These are phyloP conservation scores for Erythrocercus mccallii DNA, from an alignment of 2,113 vertebrate genomes.

Conservation along the genomic window DNA sequence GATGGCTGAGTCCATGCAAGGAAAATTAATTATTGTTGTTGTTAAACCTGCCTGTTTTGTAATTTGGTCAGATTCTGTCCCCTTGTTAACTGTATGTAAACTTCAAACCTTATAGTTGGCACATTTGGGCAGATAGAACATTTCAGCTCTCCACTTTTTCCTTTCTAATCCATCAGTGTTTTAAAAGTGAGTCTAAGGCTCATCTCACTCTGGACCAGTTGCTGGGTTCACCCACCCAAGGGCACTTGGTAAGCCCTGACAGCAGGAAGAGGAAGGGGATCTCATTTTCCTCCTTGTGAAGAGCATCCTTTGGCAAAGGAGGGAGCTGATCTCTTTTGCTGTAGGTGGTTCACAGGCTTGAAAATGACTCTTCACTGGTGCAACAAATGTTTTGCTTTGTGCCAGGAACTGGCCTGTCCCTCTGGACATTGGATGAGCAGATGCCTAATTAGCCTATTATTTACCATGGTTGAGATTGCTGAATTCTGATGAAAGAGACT, in stretches of 20 bases:
- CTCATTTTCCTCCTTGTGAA: fast-evolving
- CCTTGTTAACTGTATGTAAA: neutral
- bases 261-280: neutral
- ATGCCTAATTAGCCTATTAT: constrained; percentile 76
- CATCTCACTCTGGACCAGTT: neutral
- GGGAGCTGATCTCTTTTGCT: neutral
- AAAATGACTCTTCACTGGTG: constrained; percentile 53
- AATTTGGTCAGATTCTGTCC: neutral
- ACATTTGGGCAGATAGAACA: neutral
- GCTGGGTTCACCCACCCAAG: neutral
- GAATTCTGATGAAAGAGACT: constrained; percentile 71
- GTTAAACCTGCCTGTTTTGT: neutral
- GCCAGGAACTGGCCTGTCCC: constrained; percentile 66
- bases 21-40: neutral
- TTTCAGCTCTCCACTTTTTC: neutral
- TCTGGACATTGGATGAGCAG: constrained; percentile 67
- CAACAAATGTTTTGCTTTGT: constrained; percentile 59
- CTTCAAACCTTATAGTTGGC: neutral
- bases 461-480: constrained; percentile 60
- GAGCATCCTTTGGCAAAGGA: neutral
- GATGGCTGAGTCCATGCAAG: neutral
- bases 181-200: neutral
- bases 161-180: neutral
- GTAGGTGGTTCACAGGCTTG: neutral
- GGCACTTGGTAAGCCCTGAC: neutral